These are phyloP conservation scores for Thalassophryne amazonica DNA, from an alignment of 2,797 vertebrate species.

Conservation along the genomic window DNA sequence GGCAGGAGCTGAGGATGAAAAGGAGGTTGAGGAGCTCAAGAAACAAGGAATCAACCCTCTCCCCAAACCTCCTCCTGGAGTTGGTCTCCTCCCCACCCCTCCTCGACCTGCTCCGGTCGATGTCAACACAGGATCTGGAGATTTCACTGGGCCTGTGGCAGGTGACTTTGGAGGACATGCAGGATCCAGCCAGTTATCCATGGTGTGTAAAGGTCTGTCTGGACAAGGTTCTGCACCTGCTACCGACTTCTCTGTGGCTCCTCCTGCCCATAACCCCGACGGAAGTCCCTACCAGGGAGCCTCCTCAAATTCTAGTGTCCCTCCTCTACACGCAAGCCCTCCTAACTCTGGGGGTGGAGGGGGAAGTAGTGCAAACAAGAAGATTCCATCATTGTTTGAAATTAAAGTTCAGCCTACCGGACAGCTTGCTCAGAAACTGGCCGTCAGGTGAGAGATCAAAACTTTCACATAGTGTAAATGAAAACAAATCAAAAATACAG, in stretches of 20 bases:
- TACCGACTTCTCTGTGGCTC: slow-evolving; percentile 35
- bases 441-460: slow-evolving; percentile 81
- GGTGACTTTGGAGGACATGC: slow-evolving; percentile 65
- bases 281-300: slow-evolving; percentile 64
- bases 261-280: slow-evolving; percentile 51
- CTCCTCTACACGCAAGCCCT: slow-evolving; percentile 78
- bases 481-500: too few relatives aligned
- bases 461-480: too few relatives aligned
- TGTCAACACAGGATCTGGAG: slow-evolving; percentile 50
- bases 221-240: slow-evolving; percentile 47
- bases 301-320: slow-evolving; percentile 63
- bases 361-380: slow-evolving; percentile 70
- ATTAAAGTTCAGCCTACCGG: slow-evolving; percentile 94
- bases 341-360: slow-evolving; percentile 61
- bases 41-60: slow-evolving; percentile 96
- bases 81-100: slow-evolving; percentile 91
- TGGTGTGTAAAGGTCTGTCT: slow-evolving; percentile 50
- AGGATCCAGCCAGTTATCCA: slow-evolving; percentile 55
- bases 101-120: slow-evolving; percentile 80
- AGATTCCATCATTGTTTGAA: slow-evolving; percentile 93
- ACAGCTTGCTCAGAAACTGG: slow-evolving; percentile 93
- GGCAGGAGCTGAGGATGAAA: slow-evolving; percentile 93
- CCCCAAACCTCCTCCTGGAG: slow-evolving; percentile 92
- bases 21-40: slow-evolving; percentile 95
- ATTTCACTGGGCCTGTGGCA: slow-evolving; percentile 51